Evolutionary conservation across 2,797 vertebrate species (phyloP).

Genomic region (Oophaga sylvatica): DNA sequence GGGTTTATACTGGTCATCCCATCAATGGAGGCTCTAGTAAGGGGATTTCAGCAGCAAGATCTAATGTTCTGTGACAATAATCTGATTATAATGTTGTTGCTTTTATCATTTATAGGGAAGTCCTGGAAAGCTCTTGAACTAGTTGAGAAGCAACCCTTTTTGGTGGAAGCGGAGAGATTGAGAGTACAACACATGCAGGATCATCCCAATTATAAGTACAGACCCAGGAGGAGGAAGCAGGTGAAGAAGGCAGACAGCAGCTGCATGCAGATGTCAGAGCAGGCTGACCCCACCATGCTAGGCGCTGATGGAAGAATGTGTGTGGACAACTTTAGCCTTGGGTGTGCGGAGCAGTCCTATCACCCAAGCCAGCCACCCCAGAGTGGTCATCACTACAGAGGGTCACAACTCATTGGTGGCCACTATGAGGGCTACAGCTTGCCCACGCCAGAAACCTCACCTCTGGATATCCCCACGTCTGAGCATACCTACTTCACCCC

Average conservation of each 20-base stretch:
- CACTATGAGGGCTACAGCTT: constrained; percentile 85
- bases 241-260: constrained; percentile 90
- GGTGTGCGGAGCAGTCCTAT: constrained; percentile 81
- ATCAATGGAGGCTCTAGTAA: too few species aligned
- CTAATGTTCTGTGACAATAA: too few species aligned
- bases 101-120: constrained; percentile 75
- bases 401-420: constrained; percentile 76
- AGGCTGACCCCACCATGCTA: constrained; percentile 71
- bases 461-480: constrained; percentile 83
- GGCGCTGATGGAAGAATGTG: constrained; percentile 75
- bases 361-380: constrained; percentile 71
- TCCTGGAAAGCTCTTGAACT: constrained; percentile 91
- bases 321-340: constrained; percentile 76
- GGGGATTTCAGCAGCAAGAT: too few species aligned
- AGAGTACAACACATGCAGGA: constrained; percentile 97
- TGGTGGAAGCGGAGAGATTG: constrained; percentile 94
- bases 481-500: constrained; percentile 85
- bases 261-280: constrained; percentile 80
- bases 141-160: constrained; percentile 90
- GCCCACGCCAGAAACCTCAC: constrained; percentile 91
- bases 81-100: background rate
- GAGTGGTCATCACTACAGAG: constrained; percentile 83
- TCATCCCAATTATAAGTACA: constrained; percentile 96
- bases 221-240: constrained; percentile 92
- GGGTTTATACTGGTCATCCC: too few species aligned